Conservation (phyloP, 2,797 vertebrate genomes). For the Diglossa cyanea region DNA sequence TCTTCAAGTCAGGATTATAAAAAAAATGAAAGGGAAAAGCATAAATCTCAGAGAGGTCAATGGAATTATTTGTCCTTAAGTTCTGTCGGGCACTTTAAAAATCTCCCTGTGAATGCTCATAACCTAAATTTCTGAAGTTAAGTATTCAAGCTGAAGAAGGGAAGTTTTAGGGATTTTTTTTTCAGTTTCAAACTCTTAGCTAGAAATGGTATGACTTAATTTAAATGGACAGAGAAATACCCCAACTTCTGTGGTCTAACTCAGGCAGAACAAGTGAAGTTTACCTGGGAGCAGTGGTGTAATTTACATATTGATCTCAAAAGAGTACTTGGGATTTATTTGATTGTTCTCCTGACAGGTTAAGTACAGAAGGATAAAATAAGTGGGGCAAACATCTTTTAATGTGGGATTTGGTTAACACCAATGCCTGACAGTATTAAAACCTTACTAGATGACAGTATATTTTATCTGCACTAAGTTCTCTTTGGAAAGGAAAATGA, state of each 20-base stretch:
- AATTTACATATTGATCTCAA: neutral
- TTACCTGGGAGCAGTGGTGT: neutral
- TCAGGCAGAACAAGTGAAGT: neutral
- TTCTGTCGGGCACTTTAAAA: neutral
- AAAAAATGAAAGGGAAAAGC: neutral
- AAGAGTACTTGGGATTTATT: neutral
- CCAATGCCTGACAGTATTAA: neutral
- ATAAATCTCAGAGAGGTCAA: neutral
- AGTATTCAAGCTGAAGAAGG: neutral
- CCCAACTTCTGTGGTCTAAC: neutral
- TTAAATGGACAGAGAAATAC: neutral
- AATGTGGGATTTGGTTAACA: neutral
- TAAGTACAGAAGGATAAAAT: neutral
- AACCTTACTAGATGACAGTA: neutral
- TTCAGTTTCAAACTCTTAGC: neutral
- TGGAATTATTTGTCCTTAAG: neutral
- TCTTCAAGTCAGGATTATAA: accelerated
- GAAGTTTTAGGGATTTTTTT: neutral
- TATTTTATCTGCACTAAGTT: neutral
- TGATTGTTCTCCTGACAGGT: neutral
- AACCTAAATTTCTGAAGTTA: neutral
- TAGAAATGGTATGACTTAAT: neutral
- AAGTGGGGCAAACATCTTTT: neutral
- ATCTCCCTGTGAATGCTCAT: neutral
- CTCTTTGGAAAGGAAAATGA: neutral